Percentiles rank a stretch among this genome's conserved stretches.
Evolutionary conservation across 2,797 vertebrate species (phyloP).

Genomic region (Myotis pilosus): DNA sequence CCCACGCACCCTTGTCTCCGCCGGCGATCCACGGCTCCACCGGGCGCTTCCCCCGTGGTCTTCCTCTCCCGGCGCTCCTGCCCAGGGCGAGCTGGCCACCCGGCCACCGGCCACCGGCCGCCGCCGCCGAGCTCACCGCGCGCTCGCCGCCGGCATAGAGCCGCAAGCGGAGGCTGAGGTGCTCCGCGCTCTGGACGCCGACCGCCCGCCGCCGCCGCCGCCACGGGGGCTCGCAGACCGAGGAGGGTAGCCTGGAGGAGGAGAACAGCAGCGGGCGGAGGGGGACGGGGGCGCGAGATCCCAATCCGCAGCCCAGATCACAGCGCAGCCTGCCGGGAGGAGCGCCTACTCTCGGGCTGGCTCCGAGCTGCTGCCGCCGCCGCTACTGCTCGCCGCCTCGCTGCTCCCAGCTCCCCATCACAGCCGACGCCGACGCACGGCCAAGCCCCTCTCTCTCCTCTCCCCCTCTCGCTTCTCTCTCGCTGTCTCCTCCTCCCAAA

Average conservation of each 20-base stretch:
- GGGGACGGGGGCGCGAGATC: neutral
- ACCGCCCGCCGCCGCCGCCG: neutral
- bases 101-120: neutral
- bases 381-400: constrained; percentile 29
- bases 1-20: constrained; percentile 72
- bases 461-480: neutral
- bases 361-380: constrained; percentile 19
- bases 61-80: neutral
- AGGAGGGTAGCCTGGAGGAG: neutral
- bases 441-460: neutral
- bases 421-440: constrained; percentile 31
- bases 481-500: constrained; percentile 64
- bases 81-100: neutral
- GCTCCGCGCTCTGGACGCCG: constrained; percentile 55
- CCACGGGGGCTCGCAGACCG: constrained; percentile 26
- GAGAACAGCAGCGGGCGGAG: neutral
- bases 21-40: constrained; percentile 28
- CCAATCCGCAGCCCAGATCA: constrained; percentile 61
- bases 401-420: constrained; percentile 35
- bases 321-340: constrained; percentile 78
- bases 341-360: constrained; percentile 14
- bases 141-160: constrained; percentile 15
- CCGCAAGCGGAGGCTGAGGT: neutral
- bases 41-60: neutral
- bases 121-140: constrained; percentile 28